Percentiles rank a stretch among this genome's conserved stretches.
Conservation (phyloP, 2,888 invertebrate species). For the Deilephila porcellus region DNA sequence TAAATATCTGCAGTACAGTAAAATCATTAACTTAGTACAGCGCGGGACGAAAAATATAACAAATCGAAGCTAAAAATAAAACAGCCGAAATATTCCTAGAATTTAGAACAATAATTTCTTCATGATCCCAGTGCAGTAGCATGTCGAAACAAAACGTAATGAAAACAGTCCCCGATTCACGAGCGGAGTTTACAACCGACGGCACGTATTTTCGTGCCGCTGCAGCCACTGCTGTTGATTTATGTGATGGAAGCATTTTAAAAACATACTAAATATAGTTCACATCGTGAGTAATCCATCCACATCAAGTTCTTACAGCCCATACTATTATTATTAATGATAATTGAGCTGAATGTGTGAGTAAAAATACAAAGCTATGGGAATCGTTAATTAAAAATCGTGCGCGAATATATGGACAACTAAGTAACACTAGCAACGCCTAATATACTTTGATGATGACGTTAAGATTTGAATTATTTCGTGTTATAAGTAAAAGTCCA, state of each 20-base stretch:
- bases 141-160: conserved; percentile 43
- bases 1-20: no score
- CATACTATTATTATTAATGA: no score
- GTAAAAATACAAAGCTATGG: no score
- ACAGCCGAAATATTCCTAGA: not conserved
- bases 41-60: no score
- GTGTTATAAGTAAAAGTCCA: no score
- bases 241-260: conserved; percentile 35
- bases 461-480: no score
- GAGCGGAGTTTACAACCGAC: conserved; percentile 63
- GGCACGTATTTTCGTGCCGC: conserved; percentile 71
- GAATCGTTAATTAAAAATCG: no score
- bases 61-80: not conserved
- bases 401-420: no score
- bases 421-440: no score
- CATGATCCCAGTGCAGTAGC: not conserved
- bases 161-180: conserved; percentile 63
- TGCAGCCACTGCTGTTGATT: conserved; percentile 42
- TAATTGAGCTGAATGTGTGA: no score
- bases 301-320: not conserved
- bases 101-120: not conserved
- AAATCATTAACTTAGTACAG: no score
- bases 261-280: conserved; percentile 21
- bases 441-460: no score
- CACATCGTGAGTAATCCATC: conserved; percentile 3